A percentile compares a stretch with the other conserved stretches of the same genome.
phyloP scores from a whole-genome alignment of 2,888 invertebrate species.

The Allolobophora icterica region DNA sequence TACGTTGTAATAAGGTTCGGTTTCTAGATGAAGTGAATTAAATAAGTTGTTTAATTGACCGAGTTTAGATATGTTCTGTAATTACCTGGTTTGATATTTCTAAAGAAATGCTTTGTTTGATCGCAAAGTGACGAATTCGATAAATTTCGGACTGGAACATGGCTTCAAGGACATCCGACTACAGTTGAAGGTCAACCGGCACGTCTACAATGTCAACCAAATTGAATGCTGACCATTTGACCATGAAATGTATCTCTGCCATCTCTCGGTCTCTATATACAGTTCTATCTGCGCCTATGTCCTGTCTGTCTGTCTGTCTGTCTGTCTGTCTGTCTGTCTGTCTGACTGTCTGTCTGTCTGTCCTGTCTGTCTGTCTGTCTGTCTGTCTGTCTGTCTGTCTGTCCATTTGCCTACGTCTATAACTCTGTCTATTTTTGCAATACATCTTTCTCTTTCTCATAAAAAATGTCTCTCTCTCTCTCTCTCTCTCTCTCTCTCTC shows the following conservation, averaged over 20 bases:
- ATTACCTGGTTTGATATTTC: background rate
- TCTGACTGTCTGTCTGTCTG: too few relatives aligned
- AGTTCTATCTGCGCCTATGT: background rate
- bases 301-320: background rate
- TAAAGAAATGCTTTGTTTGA: background rate
- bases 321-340: background rate
- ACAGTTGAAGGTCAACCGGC: background rate
- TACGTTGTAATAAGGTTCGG: too few relatives aligned
- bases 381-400: too few relatives aligned
- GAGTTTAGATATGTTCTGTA: background rate
- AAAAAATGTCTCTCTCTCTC: too few relatives aligned
- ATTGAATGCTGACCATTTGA: background rate
- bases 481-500: too few relatives aligned
- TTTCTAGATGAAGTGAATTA: background rate
- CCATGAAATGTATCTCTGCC: background rate
- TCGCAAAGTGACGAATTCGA: slow-evolving; percentile 1
- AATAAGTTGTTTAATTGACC: background rate
- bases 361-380: too few relatives aligned
- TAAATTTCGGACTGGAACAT: background rate
- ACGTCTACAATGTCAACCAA: background rate
- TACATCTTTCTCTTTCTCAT: too few relatives aligned
- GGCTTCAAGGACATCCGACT: slow-evolving; percentile 17
- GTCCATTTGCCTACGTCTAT: too few relatives aligned
- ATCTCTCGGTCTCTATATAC: background rate
- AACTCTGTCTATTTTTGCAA: too few relatives aligned